Evolutionary conservation across 2,888 invertebrate species (phyloP).

Genomic region (Apamea crenata): DNA sequence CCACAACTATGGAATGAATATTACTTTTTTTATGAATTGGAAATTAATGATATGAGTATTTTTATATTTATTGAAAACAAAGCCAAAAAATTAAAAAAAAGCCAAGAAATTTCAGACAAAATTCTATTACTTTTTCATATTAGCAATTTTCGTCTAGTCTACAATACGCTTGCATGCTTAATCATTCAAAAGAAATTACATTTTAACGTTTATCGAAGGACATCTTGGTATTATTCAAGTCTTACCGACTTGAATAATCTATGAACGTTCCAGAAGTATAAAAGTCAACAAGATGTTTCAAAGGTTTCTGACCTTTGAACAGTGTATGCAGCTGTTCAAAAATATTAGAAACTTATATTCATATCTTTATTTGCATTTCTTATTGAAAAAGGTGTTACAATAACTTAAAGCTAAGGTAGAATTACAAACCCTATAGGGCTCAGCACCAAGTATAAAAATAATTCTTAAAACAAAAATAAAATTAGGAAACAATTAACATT

Average conservation of each 20-base stretch:
- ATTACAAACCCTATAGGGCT: background rate
- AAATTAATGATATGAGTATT: background rate
- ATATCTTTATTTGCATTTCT: background rate
- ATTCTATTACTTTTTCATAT: background rate
- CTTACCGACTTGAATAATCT: background rate
- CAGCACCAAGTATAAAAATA: background rate
- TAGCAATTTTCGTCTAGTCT: background rate
- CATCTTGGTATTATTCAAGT: too few relatives aligned
- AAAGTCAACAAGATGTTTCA: background rate
- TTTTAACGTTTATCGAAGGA: background rate
- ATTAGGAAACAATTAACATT: background rate
- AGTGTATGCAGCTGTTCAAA: background rate
- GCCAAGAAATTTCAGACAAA: background rate
- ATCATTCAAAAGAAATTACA: constrained; percentile 2
- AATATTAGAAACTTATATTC: background rate
- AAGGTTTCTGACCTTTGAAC: background rate
- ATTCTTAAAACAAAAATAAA: background rate
- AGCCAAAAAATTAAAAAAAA: too few relatives aligned
- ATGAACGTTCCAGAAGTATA: background rate
- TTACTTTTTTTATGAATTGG: background rate
- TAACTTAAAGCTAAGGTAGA: background rate
- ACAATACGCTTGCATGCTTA: background rate
- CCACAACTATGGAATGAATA: background rate
- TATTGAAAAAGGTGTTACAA: background rate
- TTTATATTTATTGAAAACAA: background rate